Conservation (phyloP, 2,888 invertebrate genomes). For the Microplitis deprimator region DNA sequence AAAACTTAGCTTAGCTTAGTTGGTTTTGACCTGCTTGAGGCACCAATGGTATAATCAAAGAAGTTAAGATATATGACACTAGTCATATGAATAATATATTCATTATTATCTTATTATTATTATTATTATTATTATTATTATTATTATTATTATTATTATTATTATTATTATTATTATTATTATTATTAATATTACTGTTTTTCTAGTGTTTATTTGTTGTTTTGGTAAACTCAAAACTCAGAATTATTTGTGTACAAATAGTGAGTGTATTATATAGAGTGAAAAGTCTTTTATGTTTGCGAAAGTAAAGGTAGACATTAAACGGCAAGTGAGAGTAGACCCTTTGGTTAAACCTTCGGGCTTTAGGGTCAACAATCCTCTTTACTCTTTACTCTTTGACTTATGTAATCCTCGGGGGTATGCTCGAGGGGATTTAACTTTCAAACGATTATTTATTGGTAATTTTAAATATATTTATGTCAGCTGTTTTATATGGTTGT, state of each 20-base stretch:
- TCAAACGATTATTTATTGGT: neutral
- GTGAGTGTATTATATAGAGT: neutral
- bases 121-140: neutral
- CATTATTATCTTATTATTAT: neutral
- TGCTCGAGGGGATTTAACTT: neutral
- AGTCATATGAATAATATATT: neutral
- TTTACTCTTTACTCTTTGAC: neutral
- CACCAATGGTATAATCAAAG: neutral
- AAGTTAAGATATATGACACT: neutral
- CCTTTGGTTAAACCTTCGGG: neutral
- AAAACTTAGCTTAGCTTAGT: neutral
- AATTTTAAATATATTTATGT: neutral
- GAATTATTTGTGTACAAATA: neutral
- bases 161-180: neutral
- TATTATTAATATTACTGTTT: neutral
- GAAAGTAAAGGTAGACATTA: neutral
- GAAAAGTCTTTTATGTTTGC: neutral
- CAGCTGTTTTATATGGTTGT: too few species aligned
- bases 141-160: neutral
- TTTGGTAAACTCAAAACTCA: neutral
- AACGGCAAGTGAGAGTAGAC: neutral
- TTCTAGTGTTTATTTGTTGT: neutral
- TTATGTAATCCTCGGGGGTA: neutral
- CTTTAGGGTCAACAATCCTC: neutral
- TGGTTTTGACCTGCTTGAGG: neutral